Evolutionary conservation across 2,888 invertebrate species (phyloP).

Genomic region (Dichetophora obliterata): DNA sequence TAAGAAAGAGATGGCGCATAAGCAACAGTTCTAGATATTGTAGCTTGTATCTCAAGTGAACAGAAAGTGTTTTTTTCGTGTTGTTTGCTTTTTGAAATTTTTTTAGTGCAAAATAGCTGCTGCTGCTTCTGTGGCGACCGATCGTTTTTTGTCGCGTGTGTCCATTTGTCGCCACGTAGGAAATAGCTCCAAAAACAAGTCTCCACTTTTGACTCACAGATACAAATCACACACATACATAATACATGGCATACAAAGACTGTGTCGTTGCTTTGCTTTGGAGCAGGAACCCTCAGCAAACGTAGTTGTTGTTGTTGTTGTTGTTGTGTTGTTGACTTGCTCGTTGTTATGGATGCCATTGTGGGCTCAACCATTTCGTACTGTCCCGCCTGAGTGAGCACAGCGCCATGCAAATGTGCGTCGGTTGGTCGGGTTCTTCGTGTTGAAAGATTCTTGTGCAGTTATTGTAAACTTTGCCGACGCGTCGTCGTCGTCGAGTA

Average conservation of each 20-base stretch:
- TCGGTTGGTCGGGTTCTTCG: constrained; percentile 47
- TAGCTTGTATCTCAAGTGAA: neutral
- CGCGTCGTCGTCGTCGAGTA: constrained; percentile 10
- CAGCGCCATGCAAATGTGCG: constrained; percentile 54
- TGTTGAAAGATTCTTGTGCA: constrained; percentile 33
- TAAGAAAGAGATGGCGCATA: neutral
- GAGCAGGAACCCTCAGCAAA: constrained; percentile 4
- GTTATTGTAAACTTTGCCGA: constrained; percentile 7
- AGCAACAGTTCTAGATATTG: constrained; percentile 22
- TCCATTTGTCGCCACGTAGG: constrained; percentile 20
- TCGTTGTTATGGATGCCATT: constrained; percentile 53
- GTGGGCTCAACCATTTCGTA: constrained; percentile 63
- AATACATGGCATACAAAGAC: neutral
- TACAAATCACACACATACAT: neutral
- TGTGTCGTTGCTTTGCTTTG: constrained; percentile 13
- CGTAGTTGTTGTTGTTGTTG: constrained; percentile 32
- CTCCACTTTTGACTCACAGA: constrained; percentile 46
- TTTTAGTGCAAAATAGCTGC: too few species aligned
- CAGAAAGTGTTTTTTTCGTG: neutral
- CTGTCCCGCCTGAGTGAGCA: constrained; percentile 67
- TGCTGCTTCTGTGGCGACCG: constrained; percentile 4
- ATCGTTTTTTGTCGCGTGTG: constrained; percentile 31
- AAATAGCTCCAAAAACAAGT: constrained; percentile 41
- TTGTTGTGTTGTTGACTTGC: constrained; percentile 37
- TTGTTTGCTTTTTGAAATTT: constrained; percentile 6